phyloP scores from a whole-genome alignment of 2,888 invertebrate genomes.

The Chymomyza amoena region DNA sequence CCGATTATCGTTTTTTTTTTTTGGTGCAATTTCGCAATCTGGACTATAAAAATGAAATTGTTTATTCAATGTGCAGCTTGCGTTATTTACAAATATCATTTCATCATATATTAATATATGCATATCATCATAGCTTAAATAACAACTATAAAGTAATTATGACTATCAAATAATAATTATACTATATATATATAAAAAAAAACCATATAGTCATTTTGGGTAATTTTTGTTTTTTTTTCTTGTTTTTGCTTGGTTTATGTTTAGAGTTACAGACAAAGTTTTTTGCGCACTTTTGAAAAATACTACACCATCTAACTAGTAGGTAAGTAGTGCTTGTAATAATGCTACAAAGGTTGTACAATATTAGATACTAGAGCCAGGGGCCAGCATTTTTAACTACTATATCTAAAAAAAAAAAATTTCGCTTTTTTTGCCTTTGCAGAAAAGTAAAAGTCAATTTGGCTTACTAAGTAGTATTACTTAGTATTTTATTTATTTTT shows the following conservation, averaged over 20 bases:
- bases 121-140: background rate
- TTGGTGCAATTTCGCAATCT: background rate
- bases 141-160: background rate
- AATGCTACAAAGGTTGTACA: background rate
- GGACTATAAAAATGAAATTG: constrained; percentile 1
- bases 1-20: background rate
- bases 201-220: background rate
- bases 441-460: background rate
- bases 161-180: background rate
- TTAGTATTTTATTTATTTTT: background rate
- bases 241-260: background rate
- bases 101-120: background rate
- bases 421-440: background rate
- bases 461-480: background rate
- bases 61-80: background rate
- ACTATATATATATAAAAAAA: background rate
- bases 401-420: background rate
- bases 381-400: background rate
- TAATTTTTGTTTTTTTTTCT: no score
- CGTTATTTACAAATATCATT: background rate
- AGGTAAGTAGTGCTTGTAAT: background rate
- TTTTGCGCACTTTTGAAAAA: background rate
- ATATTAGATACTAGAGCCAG: background rate
- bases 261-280: background rate
- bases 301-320: no score